These are phyloP conservation scores for Sebastes oblongus DNA, from an alignment of 2,797 vertebrate species.

Conservation along the genomic window DNA sequence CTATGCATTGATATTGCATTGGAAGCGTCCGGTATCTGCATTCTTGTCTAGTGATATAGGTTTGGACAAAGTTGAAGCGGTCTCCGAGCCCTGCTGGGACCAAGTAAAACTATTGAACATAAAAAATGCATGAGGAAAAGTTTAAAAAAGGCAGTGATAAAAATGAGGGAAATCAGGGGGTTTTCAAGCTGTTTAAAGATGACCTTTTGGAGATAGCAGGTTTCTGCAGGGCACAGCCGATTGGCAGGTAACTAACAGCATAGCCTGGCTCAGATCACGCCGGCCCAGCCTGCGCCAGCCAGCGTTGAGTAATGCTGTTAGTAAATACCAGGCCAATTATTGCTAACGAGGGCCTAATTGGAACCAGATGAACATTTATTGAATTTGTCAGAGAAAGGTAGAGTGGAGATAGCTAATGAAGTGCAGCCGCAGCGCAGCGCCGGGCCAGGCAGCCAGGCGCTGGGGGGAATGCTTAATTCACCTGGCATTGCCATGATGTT, in stretches of 20 bases:
- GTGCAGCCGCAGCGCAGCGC: slow-evolving; percentile 45
- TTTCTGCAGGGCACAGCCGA: slow-evolving; percentile 25
- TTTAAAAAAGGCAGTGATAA: background rate
- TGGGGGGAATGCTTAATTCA: slow-evolving; percentile 27
- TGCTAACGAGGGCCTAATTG: slow-evolving; percentile 76
- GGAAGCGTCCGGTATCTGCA: background rate
- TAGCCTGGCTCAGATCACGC: slow-evolving; percentile 48
- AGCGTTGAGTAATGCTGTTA: slow-evolving; percentile 76
- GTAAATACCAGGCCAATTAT: slow-evolving; percentile 81
- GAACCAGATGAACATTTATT: slow-evolving; percentile 79
- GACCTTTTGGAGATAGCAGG: slow-evolving; percentile 35
- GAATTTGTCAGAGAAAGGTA: slow-evolving; percentile 79
- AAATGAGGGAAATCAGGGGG: background rate
- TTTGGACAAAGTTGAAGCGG: background rate
- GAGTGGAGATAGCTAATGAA: slow-evolving; percentile 71
- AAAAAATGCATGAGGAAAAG: background rate
- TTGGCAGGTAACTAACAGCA: slow-evolving; percentile 51
- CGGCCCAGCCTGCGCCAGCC: slow-evolving; percentile 51
- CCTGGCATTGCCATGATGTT: slow-evolving; percentile 49
- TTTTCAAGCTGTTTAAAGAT: slow-evolving; percentile 4
- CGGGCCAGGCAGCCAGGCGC: slow-evolving; percentile 20
- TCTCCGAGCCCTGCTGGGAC: background rate
- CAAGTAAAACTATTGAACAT: background rate
- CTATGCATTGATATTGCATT: too few species aligned
- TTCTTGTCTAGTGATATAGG: background rate